phyloP scores from a whole-genome alignment of 2,888 invertebrate species.

The Melipona bicolor region DNA sequence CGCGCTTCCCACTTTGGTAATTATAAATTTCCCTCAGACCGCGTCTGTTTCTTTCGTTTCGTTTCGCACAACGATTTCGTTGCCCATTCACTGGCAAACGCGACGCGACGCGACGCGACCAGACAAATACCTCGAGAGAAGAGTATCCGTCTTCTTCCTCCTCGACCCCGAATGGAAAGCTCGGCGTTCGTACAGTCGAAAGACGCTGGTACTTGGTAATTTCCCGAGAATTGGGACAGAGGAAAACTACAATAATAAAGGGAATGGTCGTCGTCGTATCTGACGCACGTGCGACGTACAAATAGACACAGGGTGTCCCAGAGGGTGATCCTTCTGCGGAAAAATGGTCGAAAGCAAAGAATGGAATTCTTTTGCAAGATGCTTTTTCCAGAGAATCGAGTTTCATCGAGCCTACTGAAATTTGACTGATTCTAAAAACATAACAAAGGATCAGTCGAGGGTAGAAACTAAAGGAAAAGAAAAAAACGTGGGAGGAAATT shows the following conservation, averaged over 20 bases:
- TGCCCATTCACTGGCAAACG: conserved; percentile 3
- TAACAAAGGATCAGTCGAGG: no score
- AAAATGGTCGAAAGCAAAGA: no score
- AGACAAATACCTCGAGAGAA: not conserved
- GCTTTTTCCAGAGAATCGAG: no score
- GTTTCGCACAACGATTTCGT: conserved; percentile 2
- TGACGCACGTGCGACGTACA: conserved; percentile 68
- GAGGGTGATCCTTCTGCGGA: no score
- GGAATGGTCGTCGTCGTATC: conserved; percentile 51
- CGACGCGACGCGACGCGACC: not conserved
- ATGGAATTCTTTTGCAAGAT: no score
- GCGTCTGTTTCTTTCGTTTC: conserved; percentile 4
- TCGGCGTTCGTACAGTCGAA: not conserved
- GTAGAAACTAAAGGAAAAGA: no score
- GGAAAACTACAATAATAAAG: conserved; percentile 47
- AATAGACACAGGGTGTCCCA: conserved; percentile 17
- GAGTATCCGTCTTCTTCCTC: no score
- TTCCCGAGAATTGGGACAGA: conserved; percentile 28
- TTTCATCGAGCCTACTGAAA: no score
- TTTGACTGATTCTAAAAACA: no score
- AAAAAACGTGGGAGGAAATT: no score
- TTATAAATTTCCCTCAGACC: conserved; percentile 46
- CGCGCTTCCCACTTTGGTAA: conserved; percentile 41
- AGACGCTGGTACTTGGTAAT: conserved; percentile 32
- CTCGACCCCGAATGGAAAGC: not conserved